Base-by-base conservation (phyloP, 2,113 vertebrate species). In the Phrynocephalus versicolor region DNA sequence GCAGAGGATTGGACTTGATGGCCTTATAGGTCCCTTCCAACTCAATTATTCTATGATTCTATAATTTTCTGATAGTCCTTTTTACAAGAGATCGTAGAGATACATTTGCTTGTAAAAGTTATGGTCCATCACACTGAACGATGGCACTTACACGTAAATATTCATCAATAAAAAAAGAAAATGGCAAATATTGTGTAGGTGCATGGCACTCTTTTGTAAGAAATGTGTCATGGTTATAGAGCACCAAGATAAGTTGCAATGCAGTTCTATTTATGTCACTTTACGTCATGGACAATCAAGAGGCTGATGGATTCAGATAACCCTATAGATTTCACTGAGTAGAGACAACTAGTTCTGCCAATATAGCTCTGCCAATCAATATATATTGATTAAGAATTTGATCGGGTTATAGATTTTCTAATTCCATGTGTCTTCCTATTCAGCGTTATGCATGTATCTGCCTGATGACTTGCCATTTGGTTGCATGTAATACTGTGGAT, bases 401-500 rank as follows among this genome's bases (percentile, higher is more conserved):
- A 75, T 37, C 37, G 23, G 30, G 37, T 33, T 83, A n/a, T 55
- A 19, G 35, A 57, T 35, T 79, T n/a, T 19, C 86, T 84, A 84
- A 67, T 74, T 76, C 80, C 39, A 75, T 35, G 41, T 72, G 39
- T 84, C 41, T 85, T 3, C 0, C 84, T 15, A 75, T 79, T 81
- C n/a, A 0, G 0, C 65, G 85, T 84, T 1, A 10, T 71, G 60
- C 74, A 57, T 2, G 0, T 33, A 90, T 72, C 88, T 21, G 57
- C 79, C 78, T 14, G 19, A 82, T 85, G 90, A 77, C 87, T 90
- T 85, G 92, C 86, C 57, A 1, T 89, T 92, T 74, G 85, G 83
- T 89, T 89, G 62, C 92, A 85, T 51, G 69, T 1, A 72, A 85
- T 71, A 7, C 86, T 92, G 81, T 84, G 83, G 88, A 81, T 94